Conservation (phyloP, 2,113 vertebrate species). For the Lophotis ruficrista region DNA sequence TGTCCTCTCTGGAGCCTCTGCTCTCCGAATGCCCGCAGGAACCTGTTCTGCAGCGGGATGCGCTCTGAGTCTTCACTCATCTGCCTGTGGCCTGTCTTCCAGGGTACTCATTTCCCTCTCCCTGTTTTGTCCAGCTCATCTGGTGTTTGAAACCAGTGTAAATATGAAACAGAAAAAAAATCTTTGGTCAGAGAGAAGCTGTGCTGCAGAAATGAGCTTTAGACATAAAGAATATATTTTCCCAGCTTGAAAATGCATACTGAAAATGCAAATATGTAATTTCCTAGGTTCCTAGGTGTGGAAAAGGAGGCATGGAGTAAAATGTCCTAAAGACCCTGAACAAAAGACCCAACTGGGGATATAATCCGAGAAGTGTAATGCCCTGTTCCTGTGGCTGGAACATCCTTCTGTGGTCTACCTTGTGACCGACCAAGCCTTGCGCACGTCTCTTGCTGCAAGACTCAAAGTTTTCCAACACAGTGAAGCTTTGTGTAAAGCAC, state of each 20-base stretch:
- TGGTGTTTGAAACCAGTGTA: background rate
- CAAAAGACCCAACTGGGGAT: background rate
- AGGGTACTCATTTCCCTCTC: background rate
- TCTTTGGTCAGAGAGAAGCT: background rate
- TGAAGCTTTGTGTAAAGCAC: background rate
- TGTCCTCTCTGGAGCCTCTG: background rate
- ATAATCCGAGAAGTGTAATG: rapidly evolving
- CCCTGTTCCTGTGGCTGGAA: background rate
- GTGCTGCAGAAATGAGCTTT: background rate
- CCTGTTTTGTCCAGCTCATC: background rate
- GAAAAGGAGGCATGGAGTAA: background rate
- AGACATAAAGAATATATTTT: background rate
- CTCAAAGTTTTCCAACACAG: background rate
- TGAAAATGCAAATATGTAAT: background rate
- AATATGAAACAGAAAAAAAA: background rate
- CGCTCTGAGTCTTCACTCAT: background rate
- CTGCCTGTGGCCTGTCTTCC: background rate
- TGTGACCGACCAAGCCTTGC: background rate
- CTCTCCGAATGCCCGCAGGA: background rate
- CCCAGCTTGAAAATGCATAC: background rate
- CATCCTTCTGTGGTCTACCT: background rate
- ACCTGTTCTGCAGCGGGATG: background rate
- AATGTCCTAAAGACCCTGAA: background rate
- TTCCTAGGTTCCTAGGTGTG: background rate
- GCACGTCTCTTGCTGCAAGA: background rate